Conservation (phyloP, 2,888 invertebrate genomes). For the Stenurella melanura region DNA sequence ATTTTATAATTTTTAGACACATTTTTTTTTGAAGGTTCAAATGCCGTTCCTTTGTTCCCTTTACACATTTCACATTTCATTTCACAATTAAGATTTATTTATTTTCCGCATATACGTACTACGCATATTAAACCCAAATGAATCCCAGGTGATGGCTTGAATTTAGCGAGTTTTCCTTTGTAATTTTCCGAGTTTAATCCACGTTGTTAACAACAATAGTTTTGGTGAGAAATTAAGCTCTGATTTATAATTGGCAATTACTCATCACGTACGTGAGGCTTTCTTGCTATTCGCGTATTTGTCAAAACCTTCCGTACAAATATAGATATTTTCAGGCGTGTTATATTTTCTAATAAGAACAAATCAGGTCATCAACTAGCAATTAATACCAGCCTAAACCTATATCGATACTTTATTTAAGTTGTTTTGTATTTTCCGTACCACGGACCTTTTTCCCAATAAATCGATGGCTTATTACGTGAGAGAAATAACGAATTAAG, state of each 20-base stretch:
- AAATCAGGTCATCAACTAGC: conserved; percentile 14
- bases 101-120: not conserved
- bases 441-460: not conserved
- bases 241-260: conserved; percentile 31
- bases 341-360: conserved; percentile 22
- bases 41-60: not conserved
- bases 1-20: too few relatives aligned
- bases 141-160: conserved; percentile 18
- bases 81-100: not conserved
- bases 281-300: conserved; percentile 18
- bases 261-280: conserved; percentile 24
- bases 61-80: not conserved
- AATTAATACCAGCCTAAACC: conserved; percentile 19
- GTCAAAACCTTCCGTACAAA: conserved; percentile 21
- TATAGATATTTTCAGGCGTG: conserved; percentile 20
- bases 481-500: not conserved
- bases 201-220: conserved; percentile 20
- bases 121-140: conserved; percentile 10
- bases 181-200: conserved; percentile 24
- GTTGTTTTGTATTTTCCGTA: conserved; percentile 1
- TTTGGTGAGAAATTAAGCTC: conserved; percentile 22
- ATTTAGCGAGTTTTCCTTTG: conserved; percentile 13
- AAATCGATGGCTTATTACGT: not conserved
- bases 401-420: conserved; percentile 13
- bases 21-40: too few relatives aligned